Percentiles rank a stretch among this genome's conserved stretches.
Evolutionary conservation across 2,113 vertebrate genomes (phyloP).

Genomic region (Regulus satrapa): DNA sequence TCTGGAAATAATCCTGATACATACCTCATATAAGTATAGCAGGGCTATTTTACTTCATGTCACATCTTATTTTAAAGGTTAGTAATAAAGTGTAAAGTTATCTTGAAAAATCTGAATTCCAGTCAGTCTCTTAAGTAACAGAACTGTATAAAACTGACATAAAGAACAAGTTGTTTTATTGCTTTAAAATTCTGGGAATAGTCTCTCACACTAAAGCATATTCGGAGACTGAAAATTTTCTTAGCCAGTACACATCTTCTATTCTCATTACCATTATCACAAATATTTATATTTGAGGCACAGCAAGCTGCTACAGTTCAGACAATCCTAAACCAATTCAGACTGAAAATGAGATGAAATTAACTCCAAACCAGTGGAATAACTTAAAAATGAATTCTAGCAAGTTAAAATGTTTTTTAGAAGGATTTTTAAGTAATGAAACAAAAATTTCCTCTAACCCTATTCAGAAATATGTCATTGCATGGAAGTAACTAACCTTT

Average conservation of each 20-base stretch:
- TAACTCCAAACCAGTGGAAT: neutral
- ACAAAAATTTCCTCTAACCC: neutral
- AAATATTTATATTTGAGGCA: constrained; percentile 30
- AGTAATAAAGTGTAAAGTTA: neutral
- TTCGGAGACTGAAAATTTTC: neutral
- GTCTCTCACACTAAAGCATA: neutral
- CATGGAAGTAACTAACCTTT: neutral
- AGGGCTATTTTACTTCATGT: neutral
- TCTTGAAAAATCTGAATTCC: neutral
- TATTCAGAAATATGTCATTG: neutral
- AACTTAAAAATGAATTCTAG: neutral
- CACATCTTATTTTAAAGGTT: neutral
- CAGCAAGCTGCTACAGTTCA: neutral
- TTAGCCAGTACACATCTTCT: neutral
- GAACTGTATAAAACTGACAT: neutral
- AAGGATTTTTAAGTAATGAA: neutral
- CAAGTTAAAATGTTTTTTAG: neutral
- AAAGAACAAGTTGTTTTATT: neutral
- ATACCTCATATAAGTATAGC: neutral
- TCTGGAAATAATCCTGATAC: neutral
- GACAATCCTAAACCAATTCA: neutral
- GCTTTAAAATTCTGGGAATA: neutral
- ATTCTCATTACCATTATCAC: neutral
- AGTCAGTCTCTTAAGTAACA: neutral
- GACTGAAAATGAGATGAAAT: neutral